Base-by-base conservation (phyloP, 2,113 vertebrate species). In the Thymallus thymallus region DNA sequence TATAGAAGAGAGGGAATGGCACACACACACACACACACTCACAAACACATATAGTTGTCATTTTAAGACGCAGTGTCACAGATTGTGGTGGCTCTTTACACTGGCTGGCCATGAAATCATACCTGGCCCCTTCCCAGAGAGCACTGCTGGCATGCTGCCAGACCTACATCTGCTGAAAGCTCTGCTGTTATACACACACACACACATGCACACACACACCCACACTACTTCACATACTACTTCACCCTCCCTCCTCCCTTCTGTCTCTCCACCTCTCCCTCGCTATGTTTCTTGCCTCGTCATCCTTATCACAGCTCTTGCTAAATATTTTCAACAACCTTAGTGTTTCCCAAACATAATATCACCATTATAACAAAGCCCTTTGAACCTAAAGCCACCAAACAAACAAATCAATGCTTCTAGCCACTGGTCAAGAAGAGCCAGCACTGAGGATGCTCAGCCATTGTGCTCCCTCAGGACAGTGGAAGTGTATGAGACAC, bases 101-200 rank as follows among this genome's bases (percentile, higher is more conserved):
- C 79, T 79, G 84, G 41, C 76, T 87, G 84, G 82, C 74, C 76
- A 83, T 87, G 67, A 89, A 85, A 84, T 89, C 85, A 88, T 83
- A 67, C 77, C 69, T 69, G 80, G 82, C 67, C 71, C 71, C 72
- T 69, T 82, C 74, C 75, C 81, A 82, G 76, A 84, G 72, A 77
- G 81, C 79, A 69, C 72, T 73, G 80, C 80, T 82, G 86, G 84
- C 81, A 30, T 70, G 61, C 0, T 0, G 69, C 80, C 88, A 86
- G 80, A 10, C 71, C 71, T 76, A 72, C 80, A 82, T 77, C 76
- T 84, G 75, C 64, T 76, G 41, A 32, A 45, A 72, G 58, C 23
- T 7, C 68, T 29, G 16, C 45, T 9, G 12, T 26, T n/a, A 16
- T 23, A 51, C 23, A 51, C 68, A 18, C 46, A 26, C 46, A 69